Evolutionary conservation across 2,888 invertebrate genomes (phyloP).

Genomic region (Cylloceria caligata): DNA sequence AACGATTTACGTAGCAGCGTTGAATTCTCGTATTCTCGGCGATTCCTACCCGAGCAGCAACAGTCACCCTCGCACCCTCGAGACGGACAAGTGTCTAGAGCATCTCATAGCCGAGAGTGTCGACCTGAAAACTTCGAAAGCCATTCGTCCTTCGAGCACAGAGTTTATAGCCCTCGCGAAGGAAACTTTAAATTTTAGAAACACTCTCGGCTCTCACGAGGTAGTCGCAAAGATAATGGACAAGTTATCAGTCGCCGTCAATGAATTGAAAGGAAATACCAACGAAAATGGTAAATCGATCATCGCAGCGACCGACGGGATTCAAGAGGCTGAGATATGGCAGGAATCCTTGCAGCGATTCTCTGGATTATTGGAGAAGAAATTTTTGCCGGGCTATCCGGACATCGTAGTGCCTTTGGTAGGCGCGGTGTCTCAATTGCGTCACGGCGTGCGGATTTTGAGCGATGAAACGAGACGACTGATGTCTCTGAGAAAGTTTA

Average conservation of each 20-base stretch:
- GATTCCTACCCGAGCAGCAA: conserved; percentile 80
- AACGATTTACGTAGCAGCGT: conserved; percentile 87
- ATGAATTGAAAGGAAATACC: conserved; percentile 81
- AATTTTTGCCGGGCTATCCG: conserved; percentile 89
- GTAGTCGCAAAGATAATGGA: conserved; percentile 84
- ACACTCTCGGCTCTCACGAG: conserved; percentile 81
- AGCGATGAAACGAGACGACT: conserved; percentile 86
- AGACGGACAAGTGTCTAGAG: conserved; percentile 68
- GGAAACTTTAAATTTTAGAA: conserved; percentile 80
- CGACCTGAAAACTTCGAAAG: conserved; percentile 73
- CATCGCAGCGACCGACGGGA: conserved; percentile 79
- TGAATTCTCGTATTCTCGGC: conserved; percentile 85
- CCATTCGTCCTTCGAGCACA: conserved; percentile 74
- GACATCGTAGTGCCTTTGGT: conserved; percentile 92
- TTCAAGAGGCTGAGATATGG: conserved; percentile 86
- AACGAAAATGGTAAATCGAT: conserved; percentile 55
- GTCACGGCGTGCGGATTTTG: conserved; percentile 87
- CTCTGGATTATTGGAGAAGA: conserved; percentile 86
- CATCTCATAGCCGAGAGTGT: conserved; percentile 66
- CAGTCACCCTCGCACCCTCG: conserved; percentile 74
- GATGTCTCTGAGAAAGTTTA: conserved; percentile 80
- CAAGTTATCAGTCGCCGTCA: conserved; percentile 84
- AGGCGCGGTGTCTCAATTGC: conserved; percentile 89
- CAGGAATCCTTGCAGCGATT: conserved; percentile 86
- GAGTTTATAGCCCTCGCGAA: conserved; percentile 74